phyloP scores from a whole-genome alignment of 2,888 invertebrate species.

The Acleris sparsana region DNA sequence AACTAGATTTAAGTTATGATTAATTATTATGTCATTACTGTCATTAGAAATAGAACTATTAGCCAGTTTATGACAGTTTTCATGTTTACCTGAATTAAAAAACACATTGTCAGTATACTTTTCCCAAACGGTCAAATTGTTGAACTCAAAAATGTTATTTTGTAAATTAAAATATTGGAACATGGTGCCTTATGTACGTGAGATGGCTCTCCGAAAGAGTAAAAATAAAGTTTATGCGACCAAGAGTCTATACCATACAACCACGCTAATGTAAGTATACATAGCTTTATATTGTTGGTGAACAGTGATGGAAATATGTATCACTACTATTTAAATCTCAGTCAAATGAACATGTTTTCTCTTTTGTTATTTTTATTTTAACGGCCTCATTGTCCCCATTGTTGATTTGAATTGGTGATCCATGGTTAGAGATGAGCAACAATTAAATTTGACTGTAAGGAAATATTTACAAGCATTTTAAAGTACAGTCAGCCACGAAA shows the following conservation, averaged over 20 bases:
- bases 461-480: not conserved
- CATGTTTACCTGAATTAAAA: too few relatives aligned
- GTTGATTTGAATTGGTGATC: not conserved
- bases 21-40: too few relatives aligned
- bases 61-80: too few relatives aligned
- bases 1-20: too few relatives aligned
- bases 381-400: too few relatives aligned
- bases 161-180: too few relatives aligned
- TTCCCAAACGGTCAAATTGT: too few relatives aligned
- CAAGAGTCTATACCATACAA: conserved; percentile 6
- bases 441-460: not conserved
- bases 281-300: not conserved
- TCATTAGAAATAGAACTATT: too few relatives aligned
- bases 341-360: not conserved
- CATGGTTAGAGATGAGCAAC: not conserved
- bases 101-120: too few relatives aligned
- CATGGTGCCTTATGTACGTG: too few relatives aligned
- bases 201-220: not conserved
- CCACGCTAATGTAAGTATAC: conserved; percentile 8
- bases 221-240: not conserved
- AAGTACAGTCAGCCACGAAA: not conserved
- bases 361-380: not conserved
- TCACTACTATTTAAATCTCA: not conserved
- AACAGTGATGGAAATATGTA: not conserved
- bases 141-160: too few relatives aligned